Conservation (phyloP, 2,888 invertebrate genomes). For the Seira musarum region DNA sequence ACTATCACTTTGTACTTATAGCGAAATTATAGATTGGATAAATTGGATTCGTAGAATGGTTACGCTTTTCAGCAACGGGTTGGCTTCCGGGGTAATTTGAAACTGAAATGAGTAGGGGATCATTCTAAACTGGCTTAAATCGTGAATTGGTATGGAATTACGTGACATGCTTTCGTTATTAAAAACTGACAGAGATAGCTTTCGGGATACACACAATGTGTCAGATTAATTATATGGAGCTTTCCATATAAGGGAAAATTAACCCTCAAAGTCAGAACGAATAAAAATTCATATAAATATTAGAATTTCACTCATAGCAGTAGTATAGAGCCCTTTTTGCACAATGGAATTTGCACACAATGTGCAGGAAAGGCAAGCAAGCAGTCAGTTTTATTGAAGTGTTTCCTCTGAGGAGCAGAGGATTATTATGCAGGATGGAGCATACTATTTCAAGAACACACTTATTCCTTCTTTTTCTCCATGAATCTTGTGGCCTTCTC, state of each 20-base stretch:
- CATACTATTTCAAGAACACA: background rate
- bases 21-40: no score
- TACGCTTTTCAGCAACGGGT: no score
- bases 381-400: constrained; percentile 2
- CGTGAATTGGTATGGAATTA: background rate
- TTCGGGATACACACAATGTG: background rate
- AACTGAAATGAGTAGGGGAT: background rate
- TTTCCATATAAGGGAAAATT: constrained; percentile 21
- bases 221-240: constrained; percentile 32
- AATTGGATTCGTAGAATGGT: no score
- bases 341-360: constrained; percentile 25
- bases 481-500: background rate
- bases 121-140: background rate
- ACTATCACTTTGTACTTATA: no score
- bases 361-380: background rate
- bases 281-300: background rate
- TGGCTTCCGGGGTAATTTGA: no score
- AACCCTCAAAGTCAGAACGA: constrained; percentile 18
- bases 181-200: constrained; percentile 10
- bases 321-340: constrained; percentile 3
- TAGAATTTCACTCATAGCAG: background rate
- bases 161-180: constrained; percentile 10
- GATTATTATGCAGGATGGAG: constrained; percentile 21
- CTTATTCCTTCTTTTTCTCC: background rate
- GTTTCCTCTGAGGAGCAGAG: background rate